Conservation (phyloP, 2,888 invertebrate species). For the Homarus gammarus region DNA sequence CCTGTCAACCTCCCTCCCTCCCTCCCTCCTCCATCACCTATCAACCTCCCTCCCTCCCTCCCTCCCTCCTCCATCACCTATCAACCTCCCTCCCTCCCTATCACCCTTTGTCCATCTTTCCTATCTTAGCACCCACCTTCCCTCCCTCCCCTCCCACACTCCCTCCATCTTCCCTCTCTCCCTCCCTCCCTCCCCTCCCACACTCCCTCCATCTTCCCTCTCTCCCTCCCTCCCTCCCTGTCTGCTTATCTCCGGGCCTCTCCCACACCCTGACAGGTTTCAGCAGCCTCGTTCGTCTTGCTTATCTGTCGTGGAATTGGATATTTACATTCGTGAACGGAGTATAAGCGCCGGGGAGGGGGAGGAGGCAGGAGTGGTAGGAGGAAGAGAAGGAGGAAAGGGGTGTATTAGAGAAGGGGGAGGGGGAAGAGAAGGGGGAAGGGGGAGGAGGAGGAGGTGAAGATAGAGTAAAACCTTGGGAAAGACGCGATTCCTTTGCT, state of each 20-base stretch:
- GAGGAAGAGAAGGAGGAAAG: too few species aligned
- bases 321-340: background rate
- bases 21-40: too few species aligned
- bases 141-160: background rate
- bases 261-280: background rate
- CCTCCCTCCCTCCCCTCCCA: background rate
- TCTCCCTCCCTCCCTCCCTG: background rate
- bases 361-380: too few species aligned
- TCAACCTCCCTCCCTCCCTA: background rate
- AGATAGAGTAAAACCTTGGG: too few species aligned
- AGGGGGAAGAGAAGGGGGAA: too few species aligned
- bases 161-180: background rate
- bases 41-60: background rate
- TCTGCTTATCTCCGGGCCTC: background rate
- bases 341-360: background rate
- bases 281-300: slow-evolving; percentile 1
- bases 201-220: too few species aligned
- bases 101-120: background rate
- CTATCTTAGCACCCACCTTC: background rate
- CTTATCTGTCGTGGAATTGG: slow-evolving; percentile 1
- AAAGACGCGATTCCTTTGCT: too few species aligned
- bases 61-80: too few species aligned
- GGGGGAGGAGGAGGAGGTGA: background rate
- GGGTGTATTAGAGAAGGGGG: too few species aligned
- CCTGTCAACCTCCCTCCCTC: background rate